phyloP scores from a whole-genome alignment of 2,113 vertebrate genomes.

The Emydocephalus ijimae region DNA sequence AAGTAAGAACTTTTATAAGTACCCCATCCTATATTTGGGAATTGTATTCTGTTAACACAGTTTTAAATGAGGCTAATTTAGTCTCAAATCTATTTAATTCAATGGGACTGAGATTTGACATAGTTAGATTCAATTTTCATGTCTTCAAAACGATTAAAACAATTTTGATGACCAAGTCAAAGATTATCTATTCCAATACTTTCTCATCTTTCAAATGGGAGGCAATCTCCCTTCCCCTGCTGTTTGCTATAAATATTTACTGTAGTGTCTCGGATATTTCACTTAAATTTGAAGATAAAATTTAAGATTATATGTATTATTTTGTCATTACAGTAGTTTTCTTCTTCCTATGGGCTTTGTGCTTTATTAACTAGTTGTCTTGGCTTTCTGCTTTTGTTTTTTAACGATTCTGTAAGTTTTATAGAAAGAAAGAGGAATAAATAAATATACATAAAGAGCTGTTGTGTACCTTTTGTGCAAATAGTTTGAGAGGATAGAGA shows the following conservation, averaged over 20 bases:
- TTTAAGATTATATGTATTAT: background rate
- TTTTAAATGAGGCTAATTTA: background rate
- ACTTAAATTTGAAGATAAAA: background rate
- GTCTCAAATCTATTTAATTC: background rate
- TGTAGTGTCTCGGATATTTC: background rate
- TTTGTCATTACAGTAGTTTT: background rate
- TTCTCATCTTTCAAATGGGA: background rate
- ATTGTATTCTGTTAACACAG: background rate
- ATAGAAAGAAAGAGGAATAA: background rate
- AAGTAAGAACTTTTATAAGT: slow-evolving; percentile 72
- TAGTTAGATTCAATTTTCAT: background rate
- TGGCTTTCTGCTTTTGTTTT: background rate
- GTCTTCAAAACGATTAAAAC: background rate
- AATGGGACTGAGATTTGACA: background rate
- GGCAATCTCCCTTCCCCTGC: too few relatives aligned
- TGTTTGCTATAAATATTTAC: background rate
- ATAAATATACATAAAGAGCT: background rate
- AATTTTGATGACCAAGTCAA: background rate
- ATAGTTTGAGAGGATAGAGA: too few relatives aligned
- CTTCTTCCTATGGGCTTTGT: background rate
- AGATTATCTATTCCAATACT: background rate
- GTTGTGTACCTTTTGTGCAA: background rate
- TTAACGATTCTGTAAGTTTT: background rate
- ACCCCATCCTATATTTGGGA: background rate
- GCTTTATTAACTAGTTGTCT: background rate